Evolutionary conservation across 2,888 invertebrate species (phyloP), one percentile per base, ranked within the genome.

Genomic region (Lysandra coridon): DNA sequence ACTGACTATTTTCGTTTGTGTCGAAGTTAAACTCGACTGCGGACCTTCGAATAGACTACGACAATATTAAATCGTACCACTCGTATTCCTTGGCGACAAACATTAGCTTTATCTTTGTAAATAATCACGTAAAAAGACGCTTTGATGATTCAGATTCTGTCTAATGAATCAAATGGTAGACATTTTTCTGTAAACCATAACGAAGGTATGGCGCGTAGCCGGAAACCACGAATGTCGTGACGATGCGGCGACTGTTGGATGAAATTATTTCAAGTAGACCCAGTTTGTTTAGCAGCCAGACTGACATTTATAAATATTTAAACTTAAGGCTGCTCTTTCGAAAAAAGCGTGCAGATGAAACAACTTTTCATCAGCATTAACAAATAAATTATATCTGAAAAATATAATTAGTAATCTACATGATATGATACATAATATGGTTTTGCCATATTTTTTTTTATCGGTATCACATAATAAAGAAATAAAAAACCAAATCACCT

Each of bases 1-100:
- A 92, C 88, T 85, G 91, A 94, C 94, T 94, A 94, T 94, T 94
- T 94, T 94, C 85, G 94, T 93, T 93, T 92, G 91, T 90, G 90
- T 91, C 93, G 92, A 93, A 92, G 92, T 92, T 92, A 93, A 88
- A 87, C 87, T 86, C 89, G 88, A 91, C 89, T 90, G 90, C 90
- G 89, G 92, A 92, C 93, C 93, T 92, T 93, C 91, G 89, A 69
- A 86, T 86, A 87, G 83, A 79, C 44, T 74, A 44, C 30, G 74
- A 44, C 74, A 74, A 7, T 74, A 40, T 44, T 74, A 44, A 74
- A 74, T 74, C 74, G n/a, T 74, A 74, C 0, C 40, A 23, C 44
- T 69, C 33, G 23, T 33, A 33, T 69, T 69, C 69, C 14, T 69
- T 37, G 14, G 33, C 33, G 69, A 64, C 23, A 62, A 69, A 33